A percentile compares a stretch with the other conserved stretches of the same genome.
These are phyloP conservation scores for Aix galericulata DNA, from an alignment of 2,113 vertebrate species.

Conservation along the genomic window DNA sequence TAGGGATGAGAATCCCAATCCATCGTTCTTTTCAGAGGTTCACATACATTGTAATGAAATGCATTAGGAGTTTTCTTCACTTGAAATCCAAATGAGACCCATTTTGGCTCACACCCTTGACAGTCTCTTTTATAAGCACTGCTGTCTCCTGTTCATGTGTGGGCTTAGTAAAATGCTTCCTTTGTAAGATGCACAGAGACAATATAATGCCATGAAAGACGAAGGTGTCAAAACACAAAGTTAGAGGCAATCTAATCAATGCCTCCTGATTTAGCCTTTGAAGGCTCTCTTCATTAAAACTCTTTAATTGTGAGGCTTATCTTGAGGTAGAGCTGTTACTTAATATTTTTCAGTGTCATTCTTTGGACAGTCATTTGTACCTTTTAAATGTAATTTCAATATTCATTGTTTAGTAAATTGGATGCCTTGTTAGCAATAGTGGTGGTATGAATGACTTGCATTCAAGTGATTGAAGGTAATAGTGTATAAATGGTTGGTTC, in stretches of 20 bases:
- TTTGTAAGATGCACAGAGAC: conserved; percentile 90
- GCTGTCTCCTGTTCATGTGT: conserved; percentile 88
- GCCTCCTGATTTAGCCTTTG: conserved; percentile 91
- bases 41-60: conserved; percentile 87
- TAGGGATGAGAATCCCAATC: conserved; percentile 84
- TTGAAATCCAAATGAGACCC: conserved; percentile 88
- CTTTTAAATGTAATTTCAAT: conserved; percentile 84
- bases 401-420: conserved; percentile 85
- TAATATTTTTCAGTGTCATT: conserved; percentile 88
- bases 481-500: conserved; percentile 75
- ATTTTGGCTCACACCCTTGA: conserved; percentile 89
- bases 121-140: conserved; percentile 85
- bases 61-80: conserved; percentile 86
- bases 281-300: conserved; percentile 88
- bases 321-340: conserved; percentile 83
- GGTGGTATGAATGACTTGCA: conserved; percentile 81
- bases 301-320: conserved; percentile 86
- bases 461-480: conserved; percentile 82
- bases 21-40: conserved; percentile 84
- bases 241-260: conserved; percentile 94
- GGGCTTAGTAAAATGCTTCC: conserved; percentile 89
- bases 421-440: conserved; percentile 81
- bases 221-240: conserved; percentile 89
- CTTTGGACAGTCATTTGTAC: conserved; percentile 84
- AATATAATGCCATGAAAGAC: conserved; percentile 92